Percentiles rank a stretch among this genome's conserved stretches.
phyloP scores from a whole-genome alignment of 2,888 invertebrate genomes.

The Lomographa bimaculata region DNA sequence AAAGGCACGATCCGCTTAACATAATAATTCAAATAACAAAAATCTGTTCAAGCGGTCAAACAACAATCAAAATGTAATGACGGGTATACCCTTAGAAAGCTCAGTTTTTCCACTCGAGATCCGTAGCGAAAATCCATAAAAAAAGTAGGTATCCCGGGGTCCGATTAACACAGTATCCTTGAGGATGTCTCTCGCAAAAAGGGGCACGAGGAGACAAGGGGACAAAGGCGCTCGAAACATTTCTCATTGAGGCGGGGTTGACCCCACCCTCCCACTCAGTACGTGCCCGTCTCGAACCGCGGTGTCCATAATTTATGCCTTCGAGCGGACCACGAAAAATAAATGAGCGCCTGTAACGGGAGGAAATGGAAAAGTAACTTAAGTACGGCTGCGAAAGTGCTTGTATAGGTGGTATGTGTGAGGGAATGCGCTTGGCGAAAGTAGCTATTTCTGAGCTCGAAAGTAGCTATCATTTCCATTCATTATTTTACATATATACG shows the following conservation, averaged over 20 bases:
- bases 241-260: constrained; percentile 66
- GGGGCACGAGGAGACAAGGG: constrained; percentile 73
- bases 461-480: too few species aligned
- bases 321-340: constrained; percentile 76
- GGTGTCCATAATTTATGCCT: constrained; percentile 80
- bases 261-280: constrained; percentile 41
- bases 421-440: constrained; percentile 21
- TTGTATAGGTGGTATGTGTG: constrained; percentile 1
- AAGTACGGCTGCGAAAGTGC: constrained; percentile 40
- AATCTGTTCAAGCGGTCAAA: constrained; percentile 11
- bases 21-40: too few species aligned
- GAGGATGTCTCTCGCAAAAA: constrained; percentile 78
- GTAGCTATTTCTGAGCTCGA: too few species aligned
- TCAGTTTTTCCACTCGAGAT: constrained; percentile 55
- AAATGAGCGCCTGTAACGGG: constrained; percentile 66
- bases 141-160: constrained; percentile 65
- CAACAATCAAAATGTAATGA: constrained; percentile 37
- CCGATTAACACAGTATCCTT: constrained; percentile 82
- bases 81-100: constrained; percentile 38
- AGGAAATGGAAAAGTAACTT: constrained; percentile 63
- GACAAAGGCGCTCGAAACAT: constrained; percentile 61
- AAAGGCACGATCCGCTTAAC: too few species aligned
- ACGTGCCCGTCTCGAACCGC: constrained; percentile 62
- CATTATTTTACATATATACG: too few species aligned
- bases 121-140: constrained; percentile 58